A percentile compares a stretch with the other conserved stretches of the same genome.
Conservation (phyloP, 2,113 vertebrate species). For the Procavia capensis region DNA sequence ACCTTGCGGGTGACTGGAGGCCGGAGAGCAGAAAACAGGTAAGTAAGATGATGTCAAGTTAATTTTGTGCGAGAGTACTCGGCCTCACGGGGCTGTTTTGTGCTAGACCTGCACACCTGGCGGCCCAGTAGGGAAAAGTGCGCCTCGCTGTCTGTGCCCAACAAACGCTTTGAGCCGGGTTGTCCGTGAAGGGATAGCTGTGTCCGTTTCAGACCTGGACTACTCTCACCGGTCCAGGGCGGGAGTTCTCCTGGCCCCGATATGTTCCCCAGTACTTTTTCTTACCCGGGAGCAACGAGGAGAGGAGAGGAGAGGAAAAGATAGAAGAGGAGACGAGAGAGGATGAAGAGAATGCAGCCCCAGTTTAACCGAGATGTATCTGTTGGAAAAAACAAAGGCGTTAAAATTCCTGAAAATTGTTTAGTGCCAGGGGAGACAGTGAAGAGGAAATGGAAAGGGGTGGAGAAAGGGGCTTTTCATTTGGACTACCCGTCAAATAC, state of each 20-base stretch:
- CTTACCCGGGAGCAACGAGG: not conserved
- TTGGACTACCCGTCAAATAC: not conserved
- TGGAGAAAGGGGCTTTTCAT: not conserved
- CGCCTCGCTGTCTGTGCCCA: not conserved
- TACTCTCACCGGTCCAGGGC: not conserved
- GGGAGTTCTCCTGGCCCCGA: not conserved
- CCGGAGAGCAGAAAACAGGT: not conserved
- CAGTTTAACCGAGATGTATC: not conserved
- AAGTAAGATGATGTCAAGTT: not conserved
- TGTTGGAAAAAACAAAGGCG: not conserved
- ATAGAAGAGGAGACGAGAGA: no score
- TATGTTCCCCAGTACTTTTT: not conserved
- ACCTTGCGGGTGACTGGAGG: not conserved
- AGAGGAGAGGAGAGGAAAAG: no score
- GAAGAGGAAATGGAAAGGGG: not conserved
- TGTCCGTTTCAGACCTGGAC: not conserved
- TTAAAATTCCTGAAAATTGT: not conserved
- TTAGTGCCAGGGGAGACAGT: not conserved
- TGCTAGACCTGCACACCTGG: not conserved
- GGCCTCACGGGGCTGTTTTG: not conserved
- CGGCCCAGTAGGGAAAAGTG: not conserved
- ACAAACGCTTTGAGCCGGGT: not conserved
- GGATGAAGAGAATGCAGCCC: not conserved
- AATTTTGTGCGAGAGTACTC: not conserved
- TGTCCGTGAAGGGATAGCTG: not conserved